Base-by-base conservation (phyloP, 2,797 vertebrate genomes). In the Ctenopoma kingsleyae region DNA sequence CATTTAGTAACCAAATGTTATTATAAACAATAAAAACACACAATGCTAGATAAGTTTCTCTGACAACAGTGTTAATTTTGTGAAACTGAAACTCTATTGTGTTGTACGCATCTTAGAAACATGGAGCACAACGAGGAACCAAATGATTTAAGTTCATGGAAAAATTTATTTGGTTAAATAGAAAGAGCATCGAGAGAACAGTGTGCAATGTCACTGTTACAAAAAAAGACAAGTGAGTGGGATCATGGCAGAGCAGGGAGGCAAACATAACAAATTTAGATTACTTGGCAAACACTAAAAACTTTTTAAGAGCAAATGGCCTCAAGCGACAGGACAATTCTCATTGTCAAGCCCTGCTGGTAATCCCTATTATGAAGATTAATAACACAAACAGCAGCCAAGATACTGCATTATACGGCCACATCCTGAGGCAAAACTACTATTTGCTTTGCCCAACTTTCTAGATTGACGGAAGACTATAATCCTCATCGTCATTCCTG, bases 291-390 rank as follows among this genome's bases (percentile, higher is more conserved):
- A 72, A 81, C 74, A 71, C 49, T 19, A 36, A 72, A 66, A 78
- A 44, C 20, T 48, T 32, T 71, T 75, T 76, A 15, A 19, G 57
- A 74, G 49, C 25, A 59, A 59, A 50, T 59, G 62, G 62, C 79
- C 54, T 36, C 2, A 1, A 66, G 80, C 76, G 48, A 85, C 51
- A 71, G 57, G 67, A 70, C 71, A 66, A 66, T 70, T 59, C 67
- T 74, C 73, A 59, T 72, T 80, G 75, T 80, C 65, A 77, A 58
- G 70, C 43, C 54, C 64, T 58, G 53, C 82, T 47, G 25, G 32
- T 76, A 74, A 85, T 87, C 80, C 71, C 71, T 74, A 81, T 82
- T 67, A 87, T 81, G 63, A 76, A 80, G 76, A 91, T 76, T 48
- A 84, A 87, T 79, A 73, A 79, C 61, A 59, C 22, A 78, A 23